These are phyloP conservation scores for Vidua macroura DNA, from an alignment of 2,113 vertebrate genomes.

Conservation along the genomic window DNA sequence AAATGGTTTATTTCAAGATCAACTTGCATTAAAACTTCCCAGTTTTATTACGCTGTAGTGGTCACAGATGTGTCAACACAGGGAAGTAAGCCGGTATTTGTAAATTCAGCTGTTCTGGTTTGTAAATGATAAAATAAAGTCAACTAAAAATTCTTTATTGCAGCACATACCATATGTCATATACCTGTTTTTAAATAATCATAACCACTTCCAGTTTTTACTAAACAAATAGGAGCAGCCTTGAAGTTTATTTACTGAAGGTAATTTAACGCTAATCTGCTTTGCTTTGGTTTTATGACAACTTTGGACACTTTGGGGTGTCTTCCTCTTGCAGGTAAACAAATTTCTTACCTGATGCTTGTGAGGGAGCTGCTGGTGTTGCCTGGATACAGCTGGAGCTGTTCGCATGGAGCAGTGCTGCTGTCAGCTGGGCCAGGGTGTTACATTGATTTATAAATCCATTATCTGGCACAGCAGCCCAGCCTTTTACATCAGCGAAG, in stretches of 20 bases:
- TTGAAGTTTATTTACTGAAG: neutral
- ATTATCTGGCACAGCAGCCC: constrained; percentile 22
- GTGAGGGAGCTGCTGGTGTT: neutral
- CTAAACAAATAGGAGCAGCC: neutral
- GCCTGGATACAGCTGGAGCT: constrained; percentile 11
- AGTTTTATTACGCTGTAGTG: neutral
- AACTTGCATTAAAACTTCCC: neutral
- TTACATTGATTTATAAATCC: constrained; percentile 32
- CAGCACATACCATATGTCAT: neutral
- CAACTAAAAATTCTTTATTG: neutral
- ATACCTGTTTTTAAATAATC: neutral
- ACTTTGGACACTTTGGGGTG: neutral
- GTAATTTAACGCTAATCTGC: neutral
- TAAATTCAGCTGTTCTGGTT: neutral
- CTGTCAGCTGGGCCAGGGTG: neutral
- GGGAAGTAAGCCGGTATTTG: neutral
- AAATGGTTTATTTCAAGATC: neutral
- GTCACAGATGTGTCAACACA: neutral
- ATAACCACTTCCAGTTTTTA: neutral
- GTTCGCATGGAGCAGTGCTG: neutral
- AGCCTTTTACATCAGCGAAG: neutral
- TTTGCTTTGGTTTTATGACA: neutral
- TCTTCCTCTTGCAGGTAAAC: neutral
- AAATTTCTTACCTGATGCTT: neutral
- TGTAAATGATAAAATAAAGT: neutral